phyloP scores from a whole-genome alignment of 53 echinoderm and acorn worm species.

The Pentamera pediparva region DNA sequence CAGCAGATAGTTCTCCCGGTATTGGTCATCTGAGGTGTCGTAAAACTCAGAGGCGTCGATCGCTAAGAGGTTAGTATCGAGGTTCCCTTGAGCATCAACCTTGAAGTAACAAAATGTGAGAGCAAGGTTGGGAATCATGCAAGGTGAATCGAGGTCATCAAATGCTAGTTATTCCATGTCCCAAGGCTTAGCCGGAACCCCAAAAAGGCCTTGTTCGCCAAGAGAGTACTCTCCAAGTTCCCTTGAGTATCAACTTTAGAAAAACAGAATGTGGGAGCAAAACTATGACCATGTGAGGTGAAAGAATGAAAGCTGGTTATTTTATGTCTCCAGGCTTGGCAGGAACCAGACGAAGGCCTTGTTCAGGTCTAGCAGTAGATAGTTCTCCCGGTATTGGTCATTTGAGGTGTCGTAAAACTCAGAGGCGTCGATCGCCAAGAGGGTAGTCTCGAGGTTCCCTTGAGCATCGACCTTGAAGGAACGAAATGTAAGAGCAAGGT shows the following conservation, averaged over 20 bases:
- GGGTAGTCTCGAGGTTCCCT: slow-evolving; percentile 58
- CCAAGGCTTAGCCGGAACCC: slow-evolving; percentile 60
- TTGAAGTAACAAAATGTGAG: slow-evolving; percentile 4
- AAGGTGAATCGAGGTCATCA: too few relatives aligned
- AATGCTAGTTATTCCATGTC: too few relatives aligned
- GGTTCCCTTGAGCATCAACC: slow-evolving; percentile 46
- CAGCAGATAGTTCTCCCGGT: slow-evolving; percentile 39
- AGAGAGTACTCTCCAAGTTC: slow-evolving; percentile 52
- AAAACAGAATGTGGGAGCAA: background rate
- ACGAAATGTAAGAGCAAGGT: too few relatives aligned
- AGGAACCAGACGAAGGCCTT: slow-evolving; percentile 74
- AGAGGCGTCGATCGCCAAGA: slow-evolving; percentile 74
- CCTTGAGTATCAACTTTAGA: slow-evolving; percentile 33
- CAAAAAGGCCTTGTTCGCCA: slow-evolving; percentile 78
- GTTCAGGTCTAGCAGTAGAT: slow-evolving; percentile 66
- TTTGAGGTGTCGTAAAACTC: slow-evolving; percentile 28
- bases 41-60: slow-evolving; percentile 62
- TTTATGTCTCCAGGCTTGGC: background rate
- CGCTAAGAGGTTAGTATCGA: slow-evolving; percentile 57
- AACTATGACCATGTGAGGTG: background rate
- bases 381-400: slow-evolving; percentile 53
- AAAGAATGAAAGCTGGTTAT: too few relatives aligned
- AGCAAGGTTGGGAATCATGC: background rate
- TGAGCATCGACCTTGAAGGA: too few relatives aligned
- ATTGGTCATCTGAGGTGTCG: slow-evolving; percentile 50